Evolutionary conservation across 2,888 invertebrate genomes (phyloP), one percentile per base, ranked within the genome.

Genomic region (Drosophila paucipuncta): DNA sequence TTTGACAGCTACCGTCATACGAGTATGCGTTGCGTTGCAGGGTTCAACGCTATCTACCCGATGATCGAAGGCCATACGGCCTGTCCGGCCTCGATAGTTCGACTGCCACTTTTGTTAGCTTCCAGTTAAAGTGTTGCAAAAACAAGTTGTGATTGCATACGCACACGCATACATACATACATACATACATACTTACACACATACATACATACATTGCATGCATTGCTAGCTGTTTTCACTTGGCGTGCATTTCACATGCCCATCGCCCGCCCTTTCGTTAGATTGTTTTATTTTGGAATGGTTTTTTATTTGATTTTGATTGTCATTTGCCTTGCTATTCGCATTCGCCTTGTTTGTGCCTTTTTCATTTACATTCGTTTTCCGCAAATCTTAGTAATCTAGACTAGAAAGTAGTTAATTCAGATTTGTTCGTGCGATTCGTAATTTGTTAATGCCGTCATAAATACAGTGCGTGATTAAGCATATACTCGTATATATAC

Each of bases 241-340:
- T 63, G 28, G n/a, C 22, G 71, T 22, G 43, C 52, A 39, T 64
- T 65, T 49, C n/a, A 39, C 47, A 67, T 54, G 49, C 47, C 37
- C 49, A 55, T 41, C 62, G 59, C 47, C 49, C 62, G 59, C 47
- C 49, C 61, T 74, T 41, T 76, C 65, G 69, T 70, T 74, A 60
- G 62, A 57, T 72, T 60, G 74, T 69, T 78, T 68, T 72, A 76
- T 73, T 79, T 83, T 68, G 68, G 71, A 76, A 76, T 81, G 79
- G 53, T 55, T 54, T 77, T 59, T 57, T 57, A 54, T 58, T 65
- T 28, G 18, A 61, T 39, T 61, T 60, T 54, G 50, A 65, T 68
- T 68, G 73, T 30, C 9, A 41, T 66, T 58, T 58, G 39, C 25
- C 13, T n/a, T 61, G 16, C 22, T 37, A 22, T 37, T 50, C 49